phyloP scores from a whole-genome alignment of 2,113 vertebrate species.

The Tursiops truncatus region DNA sequence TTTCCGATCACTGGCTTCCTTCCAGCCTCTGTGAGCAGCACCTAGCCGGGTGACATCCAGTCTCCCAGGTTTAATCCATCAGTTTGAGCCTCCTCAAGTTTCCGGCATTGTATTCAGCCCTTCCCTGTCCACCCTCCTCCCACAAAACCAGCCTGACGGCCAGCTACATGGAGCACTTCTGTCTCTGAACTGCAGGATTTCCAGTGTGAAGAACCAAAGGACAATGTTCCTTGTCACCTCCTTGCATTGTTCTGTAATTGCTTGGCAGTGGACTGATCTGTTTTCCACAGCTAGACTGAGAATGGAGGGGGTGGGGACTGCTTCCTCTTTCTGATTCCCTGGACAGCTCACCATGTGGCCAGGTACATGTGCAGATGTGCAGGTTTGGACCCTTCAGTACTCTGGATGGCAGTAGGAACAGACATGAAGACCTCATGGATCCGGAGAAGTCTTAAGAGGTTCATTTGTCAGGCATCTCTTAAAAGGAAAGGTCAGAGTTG shows the following conservation, averaged over 20 bases:
- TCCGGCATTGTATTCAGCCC: neutral
- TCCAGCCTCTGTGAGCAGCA: neutral
- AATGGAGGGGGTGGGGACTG: neutral
- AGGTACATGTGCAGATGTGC: neutral
- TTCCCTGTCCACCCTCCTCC: neutral
- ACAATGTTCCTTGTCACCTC: neutral
- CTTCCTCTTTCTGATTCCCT: neutral
- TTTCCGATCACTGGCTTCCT: slow-evolving; percentile 3
- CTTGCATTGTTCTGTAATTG: neutral
- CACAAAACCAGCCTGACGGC: neutral
- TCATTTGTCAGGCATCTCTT: neutral
- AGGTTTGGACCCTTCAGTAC: neutral
- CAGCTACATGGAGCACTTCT: fast-evolving
- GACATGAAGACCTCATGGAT: neutral
- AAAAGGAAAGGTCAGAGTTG: neutral
- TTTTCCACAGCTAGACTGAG: neutral
- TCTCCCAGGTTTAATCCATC: neutral
- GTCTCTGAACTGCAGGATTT: neutral
- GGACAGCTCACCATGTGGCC: neutral
- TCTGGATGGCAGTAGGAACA: neutral
- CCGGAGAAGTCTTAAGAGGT: neutral
- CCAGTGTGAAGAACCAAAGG: neutral
- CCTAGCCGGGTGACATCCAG: fast-evolving
- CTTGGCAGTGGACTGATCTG: neutral
- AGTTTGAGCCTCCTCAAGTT: neutral